Conservation (phyloP, 2,113 vertebrate genomes). For the Smithornis capensis region DNA sequence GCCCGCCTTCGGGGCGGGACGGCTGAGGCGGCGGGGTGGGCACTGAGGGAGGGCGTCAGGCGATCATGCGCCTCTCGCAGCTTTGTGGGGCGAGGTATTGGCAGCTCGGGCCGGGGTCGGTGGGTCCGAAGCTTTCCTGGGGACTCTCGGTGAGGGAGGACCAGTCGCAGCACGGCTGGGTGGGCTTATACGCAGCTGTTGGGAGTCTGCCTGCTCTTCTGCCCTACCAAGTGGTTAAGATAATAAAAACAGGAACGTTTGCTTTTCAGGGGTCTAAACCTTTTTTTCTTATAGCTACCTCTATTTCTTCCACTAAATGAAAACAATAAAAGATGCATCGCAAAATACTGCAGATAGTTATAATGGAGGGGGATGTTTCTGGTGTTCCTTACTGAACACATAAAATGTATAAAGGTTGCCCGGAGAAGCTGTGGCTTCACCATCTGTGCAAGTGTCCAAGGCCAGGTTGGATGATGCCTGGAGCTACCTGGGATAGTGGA, state of each 20-base stretch:
- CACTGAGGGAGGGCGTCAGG: too few species aligned
- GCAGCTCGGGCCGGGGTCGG: fast-evolving
- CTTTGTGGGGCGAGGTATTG: fast-evolving
- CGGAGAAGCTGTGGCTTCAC: neutral
- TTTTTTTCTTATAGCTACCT: neutral
- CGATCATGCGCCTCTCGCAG: fast-evolving
- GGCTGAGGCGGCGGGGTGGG: neutral
- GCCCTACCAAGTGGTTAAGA: fast-evolving
- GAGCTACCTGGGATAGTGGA: neutral
- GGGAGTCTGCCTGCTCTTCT: neutral
- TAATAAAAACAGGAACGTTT: fast-evolving
- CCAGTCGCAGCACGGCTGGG: too few species aligned
- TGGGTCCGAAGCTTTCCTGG: neutral
- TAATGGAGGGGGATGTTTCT: fast-evolving
- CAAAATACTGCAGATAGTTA: neutral
- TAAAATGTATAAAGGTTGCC: neutral
- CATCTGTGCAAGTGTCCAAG: neutral
- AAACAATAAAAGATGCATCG: neutral
- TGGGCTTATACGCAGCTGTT: fast-evolving
- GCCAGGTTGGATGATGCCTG: neutral
- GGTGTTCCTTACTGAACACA: neutral
- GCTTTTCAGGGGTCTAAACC: neutral
- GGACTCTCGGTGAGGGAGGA: too few species aligned
- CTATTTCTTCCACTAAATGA: neutral
- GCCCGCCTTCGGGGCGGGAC: neutral